Evolutionary conservation across 1,140 invertebrate species (phyloP), one percentile per base, ranked within the genome.

Genomic region (Callitettix versicolor): DNA sequence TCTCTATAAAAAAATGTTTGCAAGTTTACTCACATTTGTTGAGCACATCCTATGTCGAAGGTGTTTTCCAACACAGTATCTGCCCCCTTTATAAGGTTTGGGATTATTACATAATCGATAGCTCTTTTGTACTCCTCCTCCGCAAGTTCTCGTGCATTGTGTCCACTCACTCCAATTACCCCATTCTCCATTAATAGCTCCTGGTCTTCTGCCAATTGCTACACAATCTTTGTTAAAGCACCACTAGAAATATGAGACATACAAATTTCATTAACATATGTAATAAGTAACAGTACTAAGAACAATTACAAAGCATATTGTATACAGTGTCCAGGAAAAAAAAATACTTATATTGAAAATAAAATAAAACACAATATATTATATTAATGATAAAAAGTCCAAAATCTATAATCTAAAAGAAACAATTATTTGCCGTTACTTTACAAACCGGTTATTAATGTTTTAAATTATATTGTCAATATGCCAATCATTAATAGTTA

Each of bases 91-190:
- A 43, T 73, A 67, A 0, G 85, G 84, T 15, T 70, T 57, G 0
- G 92, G 92, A 63, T 76, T 80, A 64, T 89, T 79, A 67, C 92
- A 95, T 56, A 84, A 76, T 1, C 92, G 72, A 18, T 77, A 70
- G n/a, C 81, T 80, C 55, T 77, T 80, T 62, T 85, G 81, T 5
- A 95, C 78, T 1, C 92, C 92, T 3, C 91, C 90, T 0, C 90
- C 91, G 69, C 92, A 95, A 0, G 79, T 80, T 20, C 90, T 70
- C 1, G 88, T 86, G 64, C 92, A 95, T 1, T 75, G 68, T 7
- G 73, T 70, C 73, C 76, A 79, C 1, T 65, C 56, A 21, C 73
- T 71, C 80, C 77, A 81, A 17, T 71, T 62, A 14, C 80, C 76
- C 82, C 82, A 85, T 58, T 79, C 76, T 6, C 82, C 82, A 63